Evolutionary conservation across 2,888 invertebrate genomes (phyloP), one percentile per base, ranked within the genome.

Genomic region (Chymomyza caudatula): DNA sequence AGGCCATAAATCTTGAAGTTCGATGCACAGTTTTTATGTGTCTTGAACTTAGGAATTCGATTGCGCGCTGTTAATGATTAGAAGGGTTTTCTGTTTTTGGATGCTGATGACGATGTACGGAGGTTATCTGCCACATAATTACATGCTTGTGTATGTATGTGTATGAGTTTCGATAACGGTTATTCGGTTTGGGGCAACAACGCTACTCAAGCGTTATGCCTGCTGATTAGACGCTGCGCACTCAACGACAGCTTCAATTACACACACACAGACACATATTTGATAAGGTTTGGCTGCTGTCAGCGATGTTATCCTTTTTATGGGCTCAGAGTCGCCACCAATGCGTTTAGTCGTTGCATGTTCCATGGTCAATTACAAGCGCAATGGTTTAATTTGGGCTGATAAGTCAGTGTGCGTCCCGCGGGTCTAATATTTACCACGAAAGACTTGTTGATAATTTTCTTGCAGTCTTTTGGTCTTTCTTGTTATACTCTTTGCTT

Each of bases 191-290:
- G 78, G 57, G 76, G 62, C 78, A 29, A 19, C n/a, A 20, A 13
- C 6, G 51, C 54, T 79, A 86, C 63, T 85, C 83, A 85, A 83
- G 86, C 86, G 86, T 86, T 86, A 86, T 86, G 86, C 71, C 80
- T 71, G 69, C 83, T 74, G 83, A 84, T 84, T 84, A 86, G 85
- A 75, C 15, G 56, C 55, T 13, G 20, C 20, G 13, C 29, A n/a
- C 63, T 60, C 70, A 67, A 69, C 69, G 74, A 76, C 77, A 73
- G 82, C 84, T 70, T 69, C 83, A 83, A 83, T 83, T 82, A 77
- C 75, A 61, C 56, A 69, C 56, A 17, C 25, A 5, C 52, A 52
- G 52, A 4, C 19, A 29, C 42, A 37, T 19, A 5, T 8, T 19
- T 44, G 79, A 86, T 86, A 86, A 86, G 69, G 19, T 65, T 53